A percentile compares a stretch with the other conserved stretches of the same genome.
Evolutionary conservation across 2,888 invertebrate species (phyloP).

Genomic region (Iphiclides podalirius): DNA sequence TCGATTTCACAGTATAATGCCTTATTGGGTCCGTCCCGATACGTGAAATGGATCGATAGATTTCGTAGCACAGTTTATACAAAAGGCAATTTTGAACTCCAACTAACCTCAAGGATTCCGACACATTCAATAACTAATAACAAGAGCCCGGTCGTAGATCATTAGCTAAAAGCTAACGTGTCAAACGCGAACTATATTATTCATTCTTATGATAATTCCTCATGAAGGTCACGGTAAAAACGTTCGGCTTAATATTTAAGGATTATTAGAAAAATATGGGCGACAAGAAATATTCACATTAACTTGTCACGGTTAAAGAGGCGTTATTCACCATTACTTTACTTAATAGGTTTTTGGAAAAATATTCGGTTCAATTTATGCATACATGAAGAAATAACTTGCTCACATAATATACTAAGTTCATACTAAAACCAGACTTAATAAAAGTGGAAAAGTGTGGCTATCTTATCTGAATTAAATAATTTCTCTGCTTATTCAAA

Average conservation of each 20-base stretch:
- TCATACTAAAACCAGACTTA: too few species aligned
- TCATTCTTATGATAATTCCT: slow-evolving; percentile 23
- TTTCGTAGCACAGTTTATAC: too few species aligned
- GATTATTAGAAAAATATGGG: slow-evolving; percentile 4
- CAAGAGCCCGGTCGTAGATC: slow-evolving; percentile 5
- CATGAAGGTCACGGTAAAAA: slow-evolving; percentile 14
- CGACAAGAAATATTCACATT: neutral
- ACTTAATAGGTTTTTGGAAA: neutral
- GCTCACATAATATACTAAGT: too few species aligned
- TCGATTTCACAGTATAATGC: too few species aligned
- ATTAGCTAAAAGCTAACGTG: slow-evolving; percentile 23
- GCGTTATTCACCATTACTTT: neutral
- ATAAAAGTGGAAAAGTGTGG: too few species aligned
- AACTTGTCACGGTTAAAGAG: neutral
- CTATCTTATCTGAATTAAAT: too few species aligned
- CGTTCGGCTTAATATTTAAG: slow-evolving; percentile 6
- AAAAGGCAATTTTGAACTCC: too few species aligned
- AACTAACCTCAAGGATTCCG: neutral
- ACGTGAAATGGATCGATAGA: too few species aligned
- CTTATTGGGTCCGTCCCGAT: too few species aligned
- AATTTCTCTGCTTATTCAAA: too few species aligned
- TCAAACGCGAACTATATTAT: slow-evolving; percentile 17
- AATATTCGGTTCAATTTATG: too few species aligned
- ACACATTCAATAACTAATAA: neutral
- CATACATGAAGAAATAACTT: too few species aligned